Evolutionary conservation across 2,797 vertebrate species (phyloP), one percentile per base, ranked within the genome.

Genomic region (Argyrosomus regius): DNA sequence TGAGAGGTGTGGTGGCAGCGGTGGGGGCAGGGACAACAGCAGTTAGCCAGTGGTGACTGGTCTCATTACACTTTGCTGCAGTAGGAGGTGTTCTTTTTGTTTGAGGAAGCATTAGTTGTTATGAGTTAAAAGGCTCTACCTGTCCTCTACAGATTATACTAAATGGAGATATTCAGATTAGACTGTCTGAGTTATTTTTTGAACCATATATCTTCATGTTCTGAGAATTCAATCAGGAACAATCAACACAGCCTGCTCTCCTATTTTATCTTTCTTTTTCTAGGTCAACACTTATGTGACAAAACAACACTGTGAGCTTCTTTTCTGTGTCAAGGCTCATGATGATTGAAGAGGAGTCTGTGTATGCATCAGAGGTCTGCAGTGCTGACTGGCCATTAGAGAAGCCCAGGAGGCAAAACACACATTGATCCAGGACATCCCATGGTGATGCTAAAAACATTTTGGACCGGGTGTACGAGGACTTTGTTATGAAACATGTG

Each of bases 61-160:
- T 79, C 11, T 76, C 41, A 52, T 70, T 83, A 78, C 69, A 60
- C 35, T 18, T 74, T 9, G 2, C 48, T 31, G 59, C 70, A 74
- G 35, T 18, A 48, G 26, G 46, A 20, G 39, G n/a, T 54, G 59
- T 65, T 53, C 54, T 72, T 67, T 72, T 8, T 49, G 35, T 77
- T 16, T 82, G 46, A 68, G 13, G 5, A 63, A 22, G 11, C 52
- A 59, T 78, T 52, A 52, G 26, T 45, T 71, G 20, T 43, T 53
- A 20, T 20, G 48, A 54, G 28, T 53, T 35, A 22, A 58, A 62
- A 59, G 10, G 53, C 43, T 66, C 3, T 24, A 1, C 26, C 24
- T 57, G 22, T 50, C 35, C 39, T 57, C 57, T 12, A 6, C 3
- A n/a, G 5, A 6, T 50, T 17, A 46, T 54, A 76, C 26, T 39